Conservation (phyloP, 2,113 vertebrate species). For the Strix aluco region DNA sequence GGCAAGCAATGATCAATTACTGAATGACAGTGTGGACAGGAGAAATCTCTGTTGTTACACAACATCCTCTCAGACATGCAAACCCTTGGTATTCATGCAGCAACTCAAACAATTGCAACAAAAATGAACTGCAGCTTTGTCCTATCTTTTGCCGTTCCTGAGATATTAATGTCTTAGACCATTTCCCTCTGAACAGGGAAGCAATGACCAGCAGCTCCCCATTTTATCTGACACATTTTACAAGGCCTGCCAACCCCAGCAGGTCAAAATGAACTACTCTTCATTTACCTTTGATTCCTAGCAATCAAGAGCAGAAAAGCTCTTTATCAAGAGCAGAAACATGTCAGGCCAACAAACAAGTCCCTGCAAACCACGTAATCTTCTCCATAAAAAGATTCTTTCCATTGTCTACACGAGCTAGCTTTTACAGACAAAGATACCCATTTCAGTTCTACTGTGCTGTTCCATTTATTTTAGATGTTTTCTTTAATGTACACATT, state of each 20-base stretch:
- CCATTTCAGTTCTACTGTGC: not conserved
- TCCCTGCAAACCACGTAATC: not conserved
- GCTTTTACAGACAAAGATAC: not conserved
- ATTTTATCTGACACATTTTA: not conserved
- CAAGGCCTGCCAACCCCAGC: not conserved
- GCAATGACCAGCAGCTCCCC: not conserved
- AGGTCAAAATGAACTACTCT: not conserved
- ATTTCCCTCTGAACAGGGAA: not conserved
- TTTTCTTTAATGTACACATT: not conserved
- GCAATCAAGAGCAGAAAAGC: not conserved
- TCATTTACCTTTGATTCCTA: not conserved
- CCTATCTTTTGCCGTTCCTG: not conserved
- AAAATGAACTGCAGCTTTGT: not conserved
- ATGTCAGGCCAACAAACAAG: not conserved
- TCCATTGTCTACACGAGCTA: not conserved
- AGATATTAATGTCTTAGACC: not conserved
- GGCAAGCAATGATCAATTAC: not conserved
- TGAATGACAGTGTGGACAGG: not conserved
- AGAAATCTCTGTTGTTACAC: not conserved
- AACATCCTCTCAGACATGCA: not conserved
- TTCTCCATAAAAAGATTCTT: not conserved
- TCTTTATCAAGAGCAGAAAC: not conserved
- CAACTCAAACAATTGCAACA: not conserved
- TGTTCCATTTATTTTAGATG: not conserved
- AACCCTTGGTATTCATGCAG: not conserved